phyloP scores from a whole-genome alignment of 2,113 vertebrate genomes.

The Boulengeromyrus knoepffleri region DNA sequence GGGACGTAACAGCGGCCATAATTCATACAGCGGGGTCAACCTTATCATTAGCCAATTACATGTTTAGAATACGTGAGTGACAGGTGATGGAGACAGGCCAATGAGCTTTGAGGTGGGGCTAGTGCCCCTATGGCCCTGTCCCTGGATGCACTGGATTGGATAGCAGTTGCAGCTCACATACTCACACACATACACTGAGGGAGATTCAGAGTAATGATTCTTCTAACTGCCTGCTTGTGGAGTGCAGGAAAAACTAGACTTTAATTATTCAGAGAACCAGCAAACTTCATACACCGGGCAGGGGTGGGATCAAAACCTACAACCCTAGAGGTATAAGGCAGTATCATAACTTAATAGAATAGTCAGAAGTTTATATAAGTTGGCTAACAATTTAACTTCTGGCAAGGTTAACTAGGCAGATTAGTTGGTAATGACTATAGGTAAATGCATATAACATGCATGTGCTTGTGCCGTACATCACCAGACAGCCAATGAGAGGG shows the following conservation, averaged over 20 bases:
- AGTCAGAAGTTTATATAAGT: not conserved
- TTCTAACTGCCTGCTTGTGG: not conserved
- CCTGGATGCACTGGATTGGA: not conserved
- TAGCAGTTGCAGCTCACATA: not conserved
- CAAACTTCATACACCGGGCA: not conserved
- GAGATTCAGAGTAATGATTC: not conserved
- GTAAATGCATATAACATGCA: not conserved
- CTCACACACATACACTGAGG: not conserved
- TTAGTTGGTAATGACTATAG: not conserved
- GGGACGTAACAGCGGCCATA: not conserved
- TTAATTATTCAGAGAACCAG: not conserved
- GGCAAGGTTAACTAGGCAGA: not conserved
- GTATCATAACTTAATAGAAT: not conserved
- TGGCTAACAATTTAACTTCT: not conserved
- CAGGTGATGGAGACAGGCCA: not conserved
- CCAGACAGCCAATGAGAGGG: not conserved
- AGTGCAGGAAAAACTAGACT: not conserved
- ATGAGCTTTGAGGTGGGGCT: not conserved
- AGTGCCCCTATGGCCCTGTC: not conserved
- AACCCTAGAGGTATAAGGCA: not conserved
- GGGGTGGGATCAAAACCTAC: not conserved
- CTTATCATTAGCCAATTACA: not conserved
- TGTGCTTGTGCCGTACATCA: not conserved
- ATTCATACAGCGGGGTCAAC: not conserved
- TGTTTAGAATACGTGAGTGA: not conserved